Base-by-base conservation (phyloP, 2,113 vertebrate species). In the Rallus limicola region DNA sequence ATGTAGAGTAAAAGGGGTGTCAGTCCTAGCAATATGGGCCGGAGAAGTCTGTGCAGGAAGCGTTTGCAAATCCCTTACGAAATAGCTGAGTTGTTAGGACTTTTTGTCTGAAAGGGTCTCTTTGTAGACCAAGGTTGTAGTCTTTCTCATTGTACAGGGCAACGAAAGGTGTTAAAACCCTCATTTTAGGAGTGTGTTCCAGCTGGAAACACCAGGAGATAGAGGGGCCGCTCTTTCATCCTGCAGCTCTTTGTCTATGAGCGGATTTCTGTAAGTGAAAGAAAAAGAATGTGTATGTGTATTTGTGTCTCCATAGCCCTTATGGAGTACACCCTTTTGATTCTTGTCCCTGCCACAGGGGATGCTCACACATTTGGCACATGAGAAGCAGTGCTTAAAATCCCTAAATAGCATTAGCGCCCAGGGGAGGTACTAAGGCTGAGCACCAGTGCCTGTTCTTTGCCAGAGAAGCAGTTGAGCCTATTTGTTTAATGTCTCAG, bases 221-320 rank as follows among this genome's bases (percentile, higher is more conserved):
- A 29, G 38, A 83, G 21, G 36, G 44, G 24, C 33, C 55, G 31
- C 33, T 46, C 44, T 64, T 76, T 42, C 31, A 20, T 74, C 28
- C 33, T 58, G 44, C 29, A 90, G 13, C 19, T 65, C 28, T 81
- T 72, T 87, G 17, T 59, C 48, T 84, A 7, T 13, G 55, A 20
- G 26, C 24, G 28, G 12, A 3, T 70, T 88, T 82, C 52, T 82
- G n/a, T 9, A 76, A 52, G 38, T 31, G 25, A 56, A 46, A 71
- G 59, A 28, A 60, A 29, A 33, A 29, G 6, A 67, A 10, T 8
- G 10, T 0, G 2, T 34, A 6, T 0, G 0, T 12, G 25, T 24
- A 8, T 38, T 78, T 81, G 29, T 92, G 44, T 56, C 38, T 91
- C 55, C 16, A 11, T 42, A 36, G 21, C 6, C 50, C 31, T 56